phyloP scores from a whole-genome alignment of 53 echinoderm and acorn worm species.

The Paracentrotus lividus region DNA sequence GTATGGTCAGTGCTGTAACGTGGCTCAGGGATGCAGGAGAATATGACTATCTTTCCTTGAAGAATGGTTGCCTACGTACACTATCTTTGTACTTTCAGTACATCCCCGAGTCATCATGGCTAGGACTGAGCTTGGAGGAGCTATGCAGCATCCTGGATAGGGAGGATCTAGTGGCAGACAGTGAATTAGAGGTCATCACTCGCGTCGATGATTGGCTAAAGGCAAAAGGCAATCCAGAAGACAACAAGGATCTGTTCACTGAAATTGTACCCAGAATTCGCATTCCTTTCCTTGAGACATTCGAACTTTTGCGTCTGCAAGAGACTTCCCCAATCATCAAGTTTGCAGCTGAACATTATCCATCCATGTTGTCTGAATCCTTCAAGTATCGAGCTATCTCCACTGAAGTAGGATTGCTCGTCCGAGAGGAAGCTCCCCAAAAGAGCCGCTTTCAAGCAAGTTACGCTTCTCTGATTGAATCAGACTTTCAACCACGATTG shows the following conservation, averaged over 20 bases:
- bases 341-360: not conserved
- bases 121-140: not conserved
- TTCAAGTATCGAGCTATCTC: constrained; percentile 19
- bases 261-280: not conserved
- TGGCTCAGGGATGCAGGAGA: constrained; percentile 5
- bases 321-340: not conserved
- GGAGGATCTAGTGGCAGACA: not conserved
- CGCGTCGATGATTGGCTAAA: constrained; percentile 9
- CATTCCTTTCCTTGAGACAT: not conserved
- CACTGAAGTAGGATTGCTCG: not conserved
- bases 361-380: not conserved
- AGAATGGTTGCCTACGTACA: not conserved
- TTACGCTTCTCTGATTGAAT: not conserved
- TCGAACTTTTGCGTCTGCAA: not conserved
- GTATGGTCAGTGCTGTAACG: not conserved
- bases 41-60: not conserved
- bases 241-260: not conserved
- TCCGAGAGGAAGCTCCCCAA: not conserved
- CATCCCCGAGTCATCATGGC: constrained; percentile 20
- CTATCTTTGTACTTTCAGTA: constrained; percentile 15
- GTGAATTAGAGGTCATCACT: not conserved
- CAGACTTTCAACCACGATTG: not conserved
- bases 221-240: not conserved
- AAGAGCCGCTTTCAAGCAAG: not conserved
- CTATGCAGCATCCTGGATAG: not conserved